phyloP scores from a whole-genome alignment of 2,888 invertebrate genomes.

The Choristoneura rosaceana region DNA sequence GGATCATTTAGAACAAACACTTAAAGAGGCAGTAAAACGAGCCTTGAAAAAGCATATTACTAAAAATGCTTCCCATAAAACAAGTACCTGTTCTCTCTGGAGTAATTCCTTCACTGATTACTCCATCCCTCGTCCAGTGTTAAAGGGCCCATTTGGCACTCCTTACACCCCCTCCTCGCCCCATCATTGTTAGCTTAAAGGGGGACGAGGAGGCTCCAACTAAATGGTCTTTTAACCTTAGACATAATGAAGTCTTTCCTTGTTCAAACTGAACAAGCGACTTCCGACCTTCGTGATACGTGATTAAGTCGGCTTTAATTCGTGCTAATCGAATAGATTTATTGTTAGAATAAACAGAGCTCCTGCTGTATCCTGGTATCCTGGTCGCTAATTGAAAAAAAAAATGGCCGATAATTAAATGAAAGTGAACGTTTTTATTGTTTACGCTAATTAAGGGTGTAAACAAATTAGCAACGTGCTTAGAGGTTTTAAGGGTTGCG shows the following conservation, averaged over 20 bases:
- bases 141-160: constrained; percentile 42
- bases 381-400: constrained; percentile 47
- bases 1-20: neutral
- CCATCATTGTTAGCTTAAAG: constrained; percentile 41
- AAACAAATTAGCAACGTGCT: constrained; percentile 15
- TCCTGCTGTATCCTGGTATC: constrained; percentile 45
- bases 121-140: constrained; percentile 47
- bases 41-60: constrained; percentile 29
- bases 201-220: constrained; percentile 44
- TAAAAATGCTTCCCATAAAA: constrained; percentile 51
- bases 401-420: constrained; percentile 28
- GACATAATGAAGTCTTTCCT: constrained; percentile 56
- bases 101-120: constrained; percentile 58
- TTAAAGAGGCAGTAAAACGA: constrained; percentile 7
- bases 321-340: constrained; percentile 45
- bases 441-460: constrained; percentile 16
- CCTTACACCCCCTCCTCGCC: neutral
- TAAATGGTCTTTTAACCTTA: constrained; percentile 49
- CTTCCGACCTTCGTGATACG: constrained; percentile 47
- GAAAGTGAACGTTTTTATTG: constrained; percentile 21
- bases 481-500: neutral
- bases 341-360: constrained; percentile 49
- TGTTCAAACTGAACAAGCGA: constrained; percentile 44
- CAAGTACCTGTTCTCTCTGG: constrained; percentile 48
- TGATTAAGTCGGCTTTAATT: constrained; percentile 47